A percentile compares a stretch with the other conserved stretches of the same genome.
These are phyloP conservation scores for Colaptes auratus DNA, from an alignment of 2,113 vertebrate genomes.

Conservation along the genomic window DNA sequence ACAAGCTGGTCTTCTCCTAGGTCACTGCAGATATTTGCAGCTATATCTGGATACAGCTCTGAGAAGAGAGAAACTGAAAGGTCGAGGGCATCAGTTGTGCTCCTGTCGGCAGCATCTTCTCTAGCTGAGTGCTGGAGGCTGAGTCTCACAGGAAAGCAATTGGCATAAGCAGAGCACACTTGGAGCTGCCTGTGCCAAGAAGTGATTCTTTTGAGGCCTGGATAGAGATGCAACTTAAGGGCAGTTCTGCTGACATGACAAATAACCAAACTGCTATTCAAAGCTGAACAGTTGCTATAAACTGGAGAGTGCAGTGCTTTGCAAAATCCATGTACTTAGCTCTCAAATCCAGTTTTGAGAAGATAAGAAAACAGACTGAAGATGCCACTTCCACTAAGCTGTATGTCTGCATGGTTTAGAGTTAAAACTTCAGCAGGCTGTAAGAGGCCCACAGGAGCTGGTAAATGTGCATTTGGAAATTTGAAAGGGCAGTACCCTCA, in stretches of 20 bases:
- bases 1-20: neutral
- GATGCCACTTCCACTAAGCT: neutral
- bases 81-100: neutral
- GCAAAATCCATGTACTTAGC: neutral
- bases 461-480: neutral
- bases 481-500: neutral
- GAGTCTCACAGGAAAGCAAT: neutral
- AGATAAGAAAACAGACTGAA: constrained; percentile 7
- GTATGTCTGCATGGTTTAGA: neutral
- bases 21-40: neutral
- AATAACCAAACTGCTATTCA: neutral
- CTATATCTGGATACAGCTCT: neutral
- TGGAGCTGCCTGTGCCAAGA: neutral
- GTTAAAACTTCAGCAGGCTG: neutral
- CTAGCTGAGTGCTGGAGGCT: neutral
- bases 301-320: neutral
- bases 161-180: neutral
- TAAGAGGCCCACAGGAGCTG: neutral
- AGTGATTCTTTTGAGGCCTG: constrained; percentile 8
- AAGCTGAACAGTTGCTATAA: constrained; percentile 20
- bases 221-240: neutral
- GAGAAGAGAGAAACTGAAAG: neutral
- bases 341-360: neutral
- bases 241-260: neutral
- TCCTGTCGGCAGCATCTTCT: neutral